Base-by-base conservation (phyloP, 2,888 invertebrate genomes). In the Linnaemya vulpina region DNA sequence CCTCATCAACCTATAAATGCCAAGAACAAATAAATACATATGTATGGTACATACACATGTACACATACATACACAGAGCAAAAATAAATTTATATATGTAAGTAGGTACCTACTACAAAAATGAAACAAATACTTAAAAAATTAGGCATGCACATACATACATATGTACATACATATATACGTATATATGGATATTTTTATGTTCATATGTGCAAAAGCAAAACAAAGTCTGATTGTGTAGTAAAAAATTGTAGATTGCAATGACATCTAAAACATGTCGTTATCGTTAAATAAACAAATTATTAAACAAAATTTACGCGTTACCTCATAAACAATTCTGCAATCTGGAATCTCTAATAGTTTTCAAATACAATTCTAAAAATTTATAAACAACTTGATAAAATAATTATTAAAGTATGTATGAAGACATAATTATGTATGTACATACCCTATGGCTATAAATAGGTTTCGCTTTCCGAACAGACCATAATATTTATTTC, bases 1-100 rank as follows among this genome's bases (percentile, higher is more conserved):
- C 74, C 82, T 60, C 65, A 75, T 82, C 74, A 85, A 79, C 84
- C 78, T 81, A 81, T 65, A 81, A 84, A 84, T 78, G 70, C 81
- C 73, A 58, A 75, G 73, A 80, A 68, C 68, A 68, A 77, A 81
- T 84, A 77, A 74, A 71, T 62, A 73, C 1, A 43, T 60, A 53
- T 55, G 11, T 25, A 17, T 53, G 11, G 3, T 70, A 71, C 53
- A 49, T 38, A 74, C 55, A 79, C 40, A 51, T 38, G 30, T 30
- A 30, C 30, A 30, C 30, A 30, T 5, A 30, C 30, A 30, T 30
- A 30, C 5, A 5, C 30, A 30, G n/a, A n/a, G n/a, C n/a, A n/a
- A n/a, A n/a, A n/a, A n/a, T n/a, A n/a, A n/a, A n/a, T n/a, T n/a
- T 30, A 30, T 30, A 5, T 30, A 30, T 30, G 30, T 30, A 30